Evolutionary conservation across 2,797 vertebrate species (phyloP).

Genomic region (Echiichthys vipera): DNA sequence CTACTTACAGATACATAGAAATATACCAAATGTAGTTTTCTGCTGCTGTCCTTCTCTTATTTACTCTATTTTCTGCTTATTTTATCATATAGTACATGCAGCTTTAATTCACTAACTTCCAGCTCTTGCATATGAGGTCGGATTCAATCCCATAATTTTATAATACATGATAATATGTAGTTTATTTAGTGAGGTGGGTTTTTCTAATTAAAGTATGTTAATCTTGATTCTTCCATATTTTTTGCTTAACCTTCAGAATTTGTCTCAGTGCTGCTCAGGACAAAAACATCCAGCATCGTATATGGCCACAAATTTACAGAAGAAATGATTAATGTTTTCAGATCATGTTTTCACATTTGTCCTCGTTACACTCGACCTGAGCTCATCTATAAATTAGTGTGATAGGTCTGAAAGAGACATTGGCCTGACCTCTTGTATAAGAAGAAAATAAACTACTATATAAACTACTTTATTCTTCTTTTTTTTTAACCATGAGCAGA

Average conservation of each 20-base stretch:
- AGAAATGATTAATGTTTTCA: constrained; percentile 26
- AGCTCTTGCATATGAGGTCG: constrained; percentile 11
- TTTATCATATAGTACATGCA: not conserved
- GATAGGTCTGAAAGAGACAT: constrained; percentile 26
- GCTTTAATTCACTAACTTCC: constrained; percentile 23
- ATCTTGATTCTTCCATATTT: constrained; percentile 23
- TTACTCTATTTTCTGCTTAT: not conserved
- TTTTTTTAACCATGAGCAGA: not conserved
- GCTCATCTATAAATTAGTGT: constrained; percentile 22
- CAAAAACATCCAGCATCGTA: not conserved
- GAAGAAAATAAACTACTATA: constrained; percentile 3
- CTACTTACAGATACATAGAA: not conserved
- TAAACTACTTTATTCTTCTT: no score
- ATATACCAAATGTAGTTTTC: not conserved
- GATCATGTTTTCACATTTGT: constrained; percentile 13
- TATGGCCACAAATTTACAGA: constrained; percentile 16
- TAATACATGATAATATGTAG: no score
- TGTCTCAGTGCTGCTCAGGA: constrained; percentile 1
- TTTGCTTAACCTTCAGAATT: constrained; percentile 31
- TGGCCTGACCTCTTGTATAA: constrained; percentile 9
- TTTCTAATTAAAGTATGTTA: constrained; percentile 9
- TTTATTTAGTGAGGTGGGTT: constrained; percentile 27
- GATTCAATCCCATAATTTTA: constrained; percentile 31
- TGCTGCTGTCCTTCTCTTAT: not conserved
- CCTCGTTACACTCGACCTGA: constrained; percentile 4